Percentiles rank a stretch among this genome's conserved stretches.
phyloP scores from a whole-genome alignment of 2,113 vertebrate species.

The human region GRCh38 chr2:71782501-71783000 shows the following conservation, averaged over 20 bases:
- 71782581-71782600: neutral
- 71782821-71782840: neutral
- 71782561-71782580: neutral
- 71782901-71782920: neutral
- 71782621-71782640: neutral
- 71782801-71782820: neutral
- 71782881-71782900: neutral
- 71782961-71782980: neutral
- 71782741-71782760: neutral
- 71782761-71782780: neutral
- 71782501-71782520: neutral
- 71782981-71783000: neutral
- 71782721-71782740: neutral
- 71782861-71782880: neutral
- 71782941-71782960: neutral
- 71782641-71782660: neutral
- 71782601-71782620: neutral
- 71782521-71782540: neutral
- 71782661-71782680: neutral
- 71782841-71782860: neutral
- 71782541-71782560: neutral
- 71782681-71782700: neutral
- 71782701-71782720: neutral
- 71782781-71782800: neutral
- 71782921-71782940: neutral